Evolutionary conservation across 1,140 invertebrate species (phyloP), one percentile per base, ranked within the genome.

Genomic region (Zaprionus kolodkinae): DNA sequence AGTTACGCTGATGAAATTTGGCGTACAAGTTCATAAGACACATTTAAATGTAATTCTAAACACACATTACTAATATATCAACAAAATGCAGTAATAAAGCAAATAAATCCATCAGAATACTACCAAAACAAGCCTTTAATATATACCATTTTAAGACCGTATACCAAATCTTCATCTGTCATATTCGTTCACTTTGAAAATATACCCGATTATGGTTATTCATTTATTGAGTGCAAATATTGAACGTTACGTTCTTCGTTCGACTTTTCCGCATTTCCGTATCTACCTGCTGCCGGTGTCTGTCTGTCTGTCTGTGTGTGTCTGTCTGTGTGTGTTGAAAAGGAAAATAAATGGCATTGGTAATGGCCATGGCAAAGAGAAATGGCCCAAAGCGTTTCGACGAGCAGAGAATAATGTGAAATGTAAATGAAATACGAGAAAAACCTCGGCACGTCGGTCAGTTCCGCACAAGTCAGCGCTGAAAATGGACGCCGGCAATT

Each of bases 401-500:
- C 25, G 27, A 66, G 36, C 63, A 52, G 63, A 64, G 55, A 77
- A 82, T 70, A 82, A 74, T 76, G 84, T 78, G 63, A 72, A 74
- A 78, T 67, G 67, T 57, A 67, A 76, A 71, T 72, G 70, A 77
- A 87, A 88, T 83, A 55, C 52, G 52, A 30, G 52, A 83, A 78
- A 87, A 86, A 77, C 59, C 79, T 72, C 70, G 64, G 36, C 12
- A 17, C 21, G 21, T 48, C 25, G 40, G 73, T 84, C 81, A 87
- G 84, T 87, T 87, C 54, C 77, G 73, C 80, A 75, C 67, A 88
- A 87, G 66, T 79, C 77, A 65, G 83, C 84, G 54, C 72, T 68
- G 84, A 78, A 88, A 83, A 87, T 87, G 84, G 84, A 80, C 77
- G 80, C 84, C 80, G 80, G 74, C 80, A 43, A 72, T 72, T 72